Conservation (phyloP, 2,888 invertebrate species). For the Eupithecia insigniata region DNA sequence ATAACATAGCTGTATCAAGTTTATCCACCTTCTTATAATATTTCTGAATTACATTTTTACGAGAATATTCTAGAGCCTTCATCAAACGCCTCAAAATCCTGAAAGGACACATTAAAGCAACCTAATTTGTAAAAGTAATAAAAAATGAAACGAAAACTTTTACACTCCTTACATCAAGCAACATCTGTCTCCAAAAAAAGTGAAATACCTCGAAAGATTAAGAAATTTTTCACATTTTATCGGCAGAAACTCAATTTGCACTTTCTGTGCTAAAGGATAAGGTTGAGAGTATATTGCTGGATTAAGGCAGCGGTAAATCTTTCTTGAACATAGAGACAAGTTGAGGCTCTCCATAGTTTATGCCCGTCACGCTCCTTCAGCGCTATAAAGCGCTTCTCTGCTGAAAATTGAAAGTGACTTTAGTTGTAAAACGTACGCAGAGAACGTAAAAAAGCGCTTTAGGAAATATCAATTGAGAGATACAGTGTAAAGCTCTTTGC, state of each 20-base stretch:
- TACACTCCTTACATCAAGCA: constrained; percentile 59
- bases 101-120: constrained; percentile 40
- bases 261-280: constrained; percentile 42
- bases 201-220: constrained; percentile 58
- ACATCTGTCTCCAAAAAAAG: constrained; percentile 64
- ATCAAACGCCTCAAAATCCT: constrained; percentile 29
- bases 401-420: constrained; percentile 82
- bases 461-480: constrained; percentile 66
- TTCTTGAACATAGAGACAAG: constrained; percentile 63
- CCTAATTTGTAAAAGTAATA: constrained; percentile 55
- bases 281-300: constrained; percentile 45
- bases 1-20: not conserved
- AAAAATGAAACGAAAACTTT: constrained; percentile 64
- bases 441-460: constrained; percentile 61
- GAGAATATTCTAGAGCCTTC: constrained; percentile 12
- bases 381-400: constrained; percentile 76
- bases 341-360: constrained; percentile 63
- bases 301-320: constrained; percentile 58
- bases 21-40: not conserved
- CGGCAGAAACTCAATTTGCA: constrained; percentile 29
- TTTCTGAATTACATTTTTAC: constrained; percentile 4
- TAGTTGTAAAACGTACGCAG: constrained; percentile 74
- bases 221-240: constrained; percentile 49
- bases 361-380: constrained; percentile 73
- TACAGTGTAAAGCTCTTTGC: constrained; percentile 14